Evolutionary conservation across 92 coral and sea anemone genomes (phyloP).

Genomic region (Virgularia gustaviana): DNA sequence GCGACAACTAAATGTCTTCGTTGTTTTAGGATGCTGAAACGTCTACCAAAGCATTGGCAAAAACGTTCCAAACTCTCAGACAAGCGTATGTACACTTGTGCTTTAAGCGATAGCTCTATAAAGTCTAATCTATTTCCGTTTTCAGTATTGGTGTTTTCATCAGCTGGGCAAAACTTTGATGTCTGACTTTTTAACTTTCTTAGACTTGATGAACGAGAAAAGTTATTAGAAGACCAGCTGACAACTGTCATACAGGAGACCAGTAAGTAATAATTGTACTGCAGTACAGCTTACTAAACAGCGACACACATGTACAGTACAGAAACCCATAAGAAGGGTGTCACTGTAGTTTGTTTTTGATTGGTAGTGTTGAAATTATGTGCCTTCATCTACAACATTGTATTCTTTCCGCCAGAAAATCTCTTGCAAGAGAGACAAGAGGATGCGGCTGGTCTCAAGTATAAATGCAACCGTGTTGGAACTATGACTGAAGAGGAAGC

Average conservation of each 20-base stretch:
- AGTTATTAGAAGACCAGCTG: slow-evolving; percentile 8
- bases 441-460: slow-evolving; percentile 82
- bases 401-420: slow-evolving; percentile 43
- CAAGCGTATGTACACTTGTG: slow-evolving; percentile 82
- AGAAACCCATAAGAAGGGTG: too few species aligned
- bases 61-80: slow-evolving; percentile 67
- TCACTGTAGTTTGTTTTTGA: background rate
- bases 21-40: slow-evolving; percentile 74
- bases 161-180: too few species aligned
- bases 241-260: background rate
- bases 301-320: too few species aligned
- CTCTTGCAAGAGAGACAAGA: slow-evolving; percentile 75
- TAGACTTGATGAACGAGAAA: slow-evolving; percentile 66
- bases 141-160: too few species aligned
- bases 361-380: too few species aligned
- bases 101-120: too few species aligned
- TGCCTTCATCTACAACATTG: too few species aligned
- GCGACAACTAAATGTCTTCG: background rate
- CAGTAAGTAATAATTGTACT: background rate
- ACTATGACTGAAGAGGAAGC: slow-evolving; percentile 77
- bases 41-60: slow-evolving; percentile 66
- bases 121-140: too few species aligned
- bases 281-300: too few species aligned
- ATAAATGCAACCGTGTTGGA: slow-evolving; percentile 80
- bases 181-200: slow-evolving; percentile 11